Evolutionary conservation across 2,797 vertebrate genomes (phyloP).

Genomic region (Epinephelus awoara): DNA sequence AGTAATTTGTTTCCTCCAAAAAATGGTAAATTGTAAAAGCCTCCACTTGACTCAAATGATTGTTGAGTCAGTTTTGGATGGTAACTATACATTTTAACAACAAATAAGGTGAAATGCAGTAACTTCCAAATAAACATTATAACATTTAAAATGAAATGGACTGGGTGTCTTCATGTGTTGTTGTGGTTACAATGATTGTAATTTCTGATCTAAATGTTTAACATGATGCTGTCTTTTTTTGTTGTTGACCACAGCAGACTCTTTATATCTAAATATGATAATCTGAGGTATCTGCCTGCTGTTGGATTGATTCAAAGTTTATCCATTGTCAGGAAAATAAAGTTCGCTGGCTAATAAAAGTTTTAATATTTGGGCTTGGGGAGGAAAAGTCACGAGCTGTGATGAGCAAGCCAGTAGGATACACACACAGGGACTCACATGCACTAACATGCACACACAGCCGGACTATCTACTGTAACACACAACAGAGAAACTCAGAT

Average conservation of each 20-base stretch:
- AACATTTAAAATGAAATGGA: neutral
- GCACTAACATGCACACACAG: no score
- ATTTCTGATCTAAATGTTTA: no score
- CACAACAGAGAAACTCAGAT: no score
- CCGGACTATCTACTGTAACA: no score
- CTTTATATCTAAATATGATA: neutral
- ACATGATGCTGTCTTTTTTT: no score
- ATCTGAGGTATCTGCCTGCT: neutral
- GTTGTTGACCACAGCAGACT: neutral
- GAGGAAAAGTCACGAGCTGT: no score
- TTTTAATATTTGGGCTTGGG: no score
- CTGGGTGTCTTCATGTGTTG: neutral
- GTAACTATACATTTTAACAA: neutral
- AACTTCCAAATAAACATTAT: neutral
- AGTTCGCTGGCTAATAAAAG: no score
- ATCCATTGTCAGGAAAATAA: no score
- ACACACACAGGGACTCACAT: no score
- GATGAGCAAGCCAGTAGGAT: no score
- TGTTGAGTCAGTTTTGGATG: neutral
- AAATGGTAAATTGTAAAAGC: neutral
- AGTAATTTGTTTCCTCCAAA: constrained; percentile 16
- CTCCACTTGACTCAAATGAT: neutral
- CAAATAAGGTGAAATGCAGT: neutral
- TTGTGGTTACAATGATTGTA: no score
- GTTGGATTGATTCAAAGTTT: neutral